Percentiles rank a stretch among this genome's conserved stretches.
phyloP scores from a whole-genome alignment of 2,888 invertebrate genomes.

The Zonitis immaculata region DNA sequence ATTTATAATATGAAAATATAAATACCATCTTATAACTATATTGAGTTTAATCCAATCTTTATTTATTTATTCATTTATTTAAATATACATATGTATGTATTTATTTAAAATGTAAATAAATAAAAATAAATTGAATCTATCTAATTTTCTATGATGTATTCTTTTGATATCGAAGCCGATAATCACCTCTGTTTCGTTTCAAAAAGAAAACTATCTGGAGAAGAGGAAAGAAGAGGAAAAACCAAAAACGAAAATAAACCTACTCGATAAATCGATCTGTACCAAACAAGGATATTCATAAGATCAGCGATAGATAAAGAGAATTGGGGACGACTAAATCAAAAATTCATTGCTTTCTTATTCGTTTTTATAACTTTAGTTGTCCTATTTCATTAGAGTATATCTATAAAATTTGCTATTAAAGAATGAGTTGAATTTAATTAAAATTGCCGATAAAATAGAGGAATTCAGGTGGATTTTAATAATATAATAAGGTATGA shows the following conservation, averaged over 20 bases:
- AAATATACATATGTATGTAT: too few relatives aligned
- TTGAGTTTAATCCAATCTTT: neutral
- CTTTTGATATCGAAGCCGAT: neutral
- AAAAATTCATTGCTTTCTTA: constrained; percentile 18
- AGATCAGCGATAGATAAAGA: constrained; percentile 16
- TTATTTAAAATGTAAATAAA: too few relatives aligned
- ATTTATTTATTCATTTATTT: too few relatives aligned
- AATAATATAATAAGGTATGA: constrained; percentile 25
- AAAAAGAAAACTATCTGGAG: neutral
- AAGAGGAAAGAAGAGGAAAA: neutral
- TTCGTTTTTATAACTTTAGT: neutral
- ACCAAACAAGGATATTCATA: constrained; percentile 14
- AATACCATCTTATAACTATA: neutral
- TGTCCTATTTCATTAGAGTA: neutral
- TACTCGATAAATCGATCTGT: constrained; percentile 10
- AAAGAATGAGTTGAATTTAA: too few relatives aligned
- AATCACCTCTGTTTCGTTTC: constrained; percentile 1
- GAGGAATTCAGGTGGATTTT: constrained; percentile 15
- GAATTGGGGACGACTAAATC: constrained; percentile 12
- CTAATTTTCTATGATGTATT: neutral
- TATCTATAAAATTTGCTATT: neutral
- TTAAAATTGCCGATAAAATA: too few relatives aligned
- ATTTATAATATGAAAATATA: constrained; percentile 16
- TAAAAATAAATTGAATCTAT: constrained; percentile 7
- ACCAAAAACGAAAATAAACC: constrained; percentile 7